A percentile compares a stretch with the other conserved stretches of the same genome.
Conservation (phyloP, 2,797 vertebrate species). For the Pogoniulus pusillus region DNA sequence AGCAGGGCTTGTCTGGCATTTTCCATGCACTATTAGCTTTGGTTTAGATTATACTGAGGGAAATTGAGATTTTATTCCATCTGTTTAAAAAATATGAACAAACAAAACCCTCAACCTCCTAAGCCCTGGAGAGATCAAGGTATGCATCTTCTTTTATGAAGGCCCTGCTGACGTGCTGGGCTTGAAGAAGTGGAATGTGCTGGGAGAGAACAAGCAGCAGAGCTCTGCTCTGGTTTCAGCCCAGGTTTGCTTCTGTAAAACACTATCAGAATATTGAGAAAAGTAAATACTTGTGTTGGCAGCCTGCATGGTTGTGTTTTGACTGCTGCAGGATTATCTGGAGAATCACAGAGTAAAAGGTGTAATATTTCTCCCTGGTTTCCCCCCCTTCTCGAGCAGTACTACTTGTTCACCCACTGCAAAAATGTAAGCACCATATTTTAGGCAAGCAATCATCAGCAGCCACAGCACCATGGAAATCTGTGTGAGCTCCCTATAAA, state of each 20-base stretch:
- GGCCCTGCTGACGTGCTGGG: background rate
- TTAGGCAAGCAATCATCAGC: background rate
- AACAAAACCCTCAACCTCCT: background rate
- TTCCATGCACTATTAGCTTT: fast-evolving
- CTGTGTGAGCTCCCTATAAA: background rate
- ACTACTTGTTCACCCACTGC: background rate
- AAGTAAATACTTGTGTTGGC: conserved; percentile 20
- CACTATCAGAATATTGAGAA: background rate
- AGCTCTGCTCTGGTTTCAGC: background rate
- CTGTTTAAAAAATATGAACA: background rate
- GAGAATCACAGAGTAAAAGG: background rate
- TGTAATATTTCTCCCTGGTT: background rate
- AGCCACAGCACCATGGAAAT: background rate
- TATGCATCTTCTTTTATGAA: background rate
- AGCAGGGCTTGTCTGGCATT: background rate
- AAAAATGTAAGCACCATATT: background rate
- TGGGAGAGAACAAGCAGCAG: background rate
- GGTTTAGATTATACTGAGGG: background rate
- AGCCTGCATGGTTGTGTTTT: background rate
- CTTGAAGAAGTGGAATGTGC: conserved; percentile 8
- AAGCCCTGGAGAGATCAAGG: background rate
- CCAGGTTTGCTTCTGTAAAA: background rate
- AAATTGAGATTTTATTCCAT: background rate
- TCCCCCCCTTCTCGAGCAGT: background rate
- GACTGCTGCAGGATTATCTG: conserved; percentile 10